Conservation (phyloP, 2,113 vertebrate species). For the Pontoporia blainvillei region DNA sequence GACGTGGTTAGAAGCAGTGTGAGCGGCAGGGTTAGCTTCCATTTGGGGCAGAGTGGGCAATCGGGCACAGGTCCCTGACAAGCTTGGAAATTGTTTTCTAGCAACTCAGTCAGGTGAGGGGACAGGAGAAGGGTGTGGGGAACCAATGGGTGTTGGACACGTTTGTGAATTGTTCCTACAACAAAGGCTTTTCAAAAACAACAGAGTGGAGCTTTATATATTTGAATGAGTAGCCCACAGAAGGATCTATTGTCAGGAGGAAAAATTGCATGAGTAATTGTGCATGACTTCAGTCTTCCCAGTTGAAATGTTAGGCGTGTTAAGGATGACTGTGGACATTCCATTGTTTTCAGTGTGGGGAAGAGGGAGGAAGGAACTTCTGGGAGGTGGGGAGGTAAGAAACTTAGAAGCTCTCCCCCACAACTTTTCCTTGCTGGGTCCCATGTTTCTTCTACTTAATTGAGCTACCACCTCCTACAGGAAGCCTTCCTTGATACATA, state of each 20-base stretch:
- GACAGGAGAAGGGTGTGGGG: neutral
- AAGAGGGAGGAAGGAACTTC: neutral
- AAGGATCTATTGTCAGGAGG: slow-evolving; percentile 55
- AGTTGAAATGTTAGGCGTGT: slow-evolving; percentile 27
- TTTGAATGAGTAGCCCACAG: slow-evolving; percentile 55
- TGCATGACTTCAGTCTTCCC: slow-evolving; percentile 66
- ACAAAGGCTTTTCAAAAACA: slow-evolving; percentile 55
- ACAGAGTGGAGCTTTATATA: slow-evolving; percentile 65
- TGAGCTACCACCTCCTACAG: neutral
- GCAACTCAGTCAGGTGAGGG: slow-evolving; percentile 39
- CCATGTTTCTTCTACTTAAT: neutral
- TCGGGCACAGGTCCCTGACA: neutral
- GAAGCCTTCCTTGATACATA: neutral
- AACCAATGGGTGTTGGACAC: slow-evolving; percentile 64
- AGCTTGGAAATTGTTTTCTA: slow-evolving; percentile 33
- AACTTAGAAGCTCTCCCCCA: neutral
- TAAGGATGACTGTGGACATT: slow-evolving; percentile 14
- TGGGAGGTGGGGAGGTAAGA: neutral
- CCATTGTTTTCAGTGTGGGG: neutral
- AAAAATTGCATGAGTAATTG: slow-evolving; percentile 60
- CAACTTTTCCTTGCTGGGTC: neutral
- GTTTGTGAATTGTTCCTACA: slow-evolving; percentile 71
- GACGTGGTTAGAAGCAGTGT: neutral
- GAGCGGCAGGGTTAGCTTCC: neutral
- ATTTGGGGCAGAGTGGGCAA: neutral